phyloP scores from a whole-genome alignment of 2,888 invertebrate species.

The Cheilosia vernalis region DNA sequence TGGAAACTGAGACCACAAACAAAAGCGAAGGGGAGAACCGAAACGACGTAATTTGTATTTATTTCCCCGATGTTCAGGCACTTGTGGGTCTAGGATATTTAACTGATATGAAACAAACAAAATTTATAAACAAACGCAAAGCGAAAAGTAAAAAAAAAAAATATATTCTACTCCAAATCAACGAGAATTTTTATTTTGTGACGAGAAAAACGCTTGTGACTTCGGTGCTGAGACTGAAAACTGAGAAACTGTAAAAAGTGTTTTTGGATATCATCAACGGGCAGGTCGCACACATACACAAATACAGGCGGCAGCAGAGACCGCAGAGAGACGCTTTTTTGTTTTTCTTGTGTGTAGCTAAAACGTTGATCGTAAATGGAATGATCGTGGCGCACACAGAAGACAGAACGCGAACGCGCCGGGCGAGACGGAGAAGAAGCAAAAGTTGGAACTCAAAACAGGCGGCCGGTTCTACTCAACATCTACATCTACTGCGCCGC shows the following conservation, averaged over 20 bases:
- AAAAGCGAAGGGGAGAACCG: slow-evolving; percentile 18
- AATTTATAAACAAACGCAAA: slow-evolving; percentile 57
- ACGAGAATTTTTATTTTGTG: slow-evolving; percentile 53
- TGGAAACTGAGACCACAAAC: neutral
- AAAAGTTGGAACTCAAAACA: slow-evolving; percentile 12
- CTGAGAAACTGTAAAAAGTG: slow-evolving; percentile 73
- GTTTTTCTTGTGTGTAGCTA: slow-evolving; percentile 18
- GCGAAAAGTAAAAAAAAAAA: slow-evolving; percentile 19
- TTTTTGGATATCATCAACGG: slow-evolving; percentile 70
- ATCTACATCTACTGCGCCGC: too few relatives aligned
- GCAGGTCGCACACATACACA: slow-evolving; percentile 25
- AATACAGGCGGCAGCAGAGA: neutral
- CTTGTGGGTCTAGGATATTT: neutral
- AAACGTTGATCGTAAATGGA: slow-evolving; percentile 65
- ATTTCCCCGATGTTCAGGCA: neutral
- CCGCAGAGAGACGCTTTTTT: slow-evolving; percentile 6
- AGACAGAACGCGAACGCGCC: too few relatives aligned
- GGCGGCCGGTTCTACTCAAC: neutral
- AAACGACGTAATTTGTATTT: slow-evolving; percentile 6
- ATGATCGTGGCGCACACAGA: neutral
- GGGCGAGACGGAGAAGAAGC: neutral
- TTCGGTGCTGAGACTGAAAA: slow-evolving; percentile 73
- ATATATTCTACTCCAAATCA: slow-evolving; percentile 29
- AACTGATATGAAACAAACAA: slow-evolving; percentile 5
- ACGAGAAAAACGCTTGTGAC: slow-evolving; percentile 72